Evolutionary conservation across 2,113 vertebrate genomes (phyloP).

Genomic region (Ramphastos sulfuratus): DNA sequence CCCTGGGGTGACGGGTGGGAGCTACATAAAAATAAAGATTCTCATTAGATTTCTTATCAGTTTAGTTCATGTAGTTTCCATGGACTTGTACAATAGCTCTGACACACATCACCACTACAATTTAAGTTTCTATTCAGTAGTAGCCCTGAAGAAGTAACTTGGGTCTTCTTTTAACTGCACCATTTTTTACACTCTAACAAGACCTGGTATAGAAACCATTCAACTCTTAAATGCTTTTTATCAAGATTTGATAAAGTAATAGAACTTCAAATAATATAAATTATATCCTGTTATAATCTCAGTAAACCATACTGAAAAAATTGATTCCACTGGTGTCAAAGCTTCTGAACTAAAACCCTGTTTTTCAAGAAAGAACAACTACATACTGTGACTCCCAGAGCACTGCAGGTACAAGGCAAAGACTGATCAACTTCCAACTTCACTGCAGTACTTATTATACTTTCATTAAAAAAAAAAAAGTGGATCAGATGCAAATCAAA

Average conservation of each 20-base stretch:
- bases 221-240: background rate
- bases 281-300: background rate
- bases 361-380: background rate
- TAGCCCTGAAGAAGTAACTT: background rate
- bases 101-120: background rate
- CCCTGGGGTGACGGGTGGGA: fast-evolving
- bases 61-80: background rate
- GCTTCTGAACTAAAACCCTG: fast-evolving
- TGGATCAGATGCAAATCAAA: background rate
- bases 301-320: background rate
- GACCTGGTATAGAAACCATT: background rate
- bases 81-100: fast-evolving
- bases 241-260: background rate
- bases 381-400: background rate
- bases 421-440: background rate
- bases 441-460: background rate
- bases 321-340: background rate
- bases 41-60: background rate
- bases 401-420: background rate
- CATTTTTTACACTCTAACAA: background rate
- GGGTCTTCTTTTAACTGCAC: background rate
- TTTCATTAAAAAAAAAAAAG: background rate
- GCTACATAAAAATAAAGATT: background rate
- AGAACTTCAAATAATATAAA: background rate
- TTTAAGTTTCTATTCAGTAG: background rate